Evolutionary conservation across 2,888 invertebrate genomes (phyloP).

Genomic region (Pilophorus perplexus): DNA sequence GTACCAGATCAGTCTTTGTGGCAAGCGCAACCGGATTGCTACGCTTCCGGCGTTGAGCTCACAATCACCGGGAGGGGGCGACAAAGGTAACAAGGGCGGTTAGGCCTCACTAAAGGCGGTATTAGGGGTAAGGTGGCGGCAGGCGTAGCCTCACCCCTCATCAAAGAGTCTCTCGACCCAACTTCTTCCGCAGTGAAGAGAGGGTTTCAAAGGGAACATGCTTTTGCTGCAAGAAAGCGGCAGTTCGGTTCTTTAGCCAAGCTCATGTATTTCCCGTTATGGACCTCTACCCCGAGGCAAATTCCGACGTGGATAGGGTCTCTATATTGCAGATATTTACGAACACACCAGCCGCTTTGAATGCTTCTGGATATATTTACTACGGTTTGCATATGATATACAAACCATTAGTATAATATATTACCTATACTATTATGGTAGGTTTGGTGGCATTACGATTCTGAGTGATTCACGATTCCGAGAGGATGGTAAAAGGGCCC

Average conservation of each 20-base stretch:
- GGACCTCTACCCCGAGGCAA: no score
- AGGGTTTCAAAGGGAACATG: background rate
- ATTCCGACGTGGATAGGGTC: no score
- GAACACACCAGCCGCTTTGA: no score
- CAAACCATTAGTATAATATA: no score
- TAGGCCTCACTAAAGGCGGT: background rate
- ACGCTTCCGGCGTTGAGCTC: background rate
- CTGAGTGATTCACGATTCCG: no score
- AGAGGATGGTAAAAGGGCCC: no score
- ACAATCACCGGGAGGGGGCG: background rate
- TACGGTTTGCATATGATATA: no score
- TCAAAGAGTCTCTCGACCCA: background rate
- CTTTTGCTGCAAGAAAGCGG: background rate
- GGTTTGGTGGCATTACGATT: no score
- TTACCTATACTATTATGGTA: no score
- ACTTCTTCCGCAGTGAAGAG: background rate
- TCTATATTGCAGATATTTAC: no score
- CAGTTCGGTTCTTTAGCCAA: background rate
- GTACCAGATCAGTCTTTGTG: no score
- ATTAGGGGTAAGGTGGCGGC: background rate
- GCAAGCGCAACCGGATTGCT: background rate
- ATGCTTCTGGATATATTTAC: no score
- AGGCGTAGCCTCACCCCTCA: background rate
- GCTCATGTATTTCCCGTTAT: background rate
- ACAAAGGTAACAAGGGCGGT: slow-evolving; percentile 18